Evolutionary conservation across 1,140 invertebrate species (phyloP), one percentile per base, ranked within the genome.

Genomic region (Luehdorfia chinensis): DNA sequence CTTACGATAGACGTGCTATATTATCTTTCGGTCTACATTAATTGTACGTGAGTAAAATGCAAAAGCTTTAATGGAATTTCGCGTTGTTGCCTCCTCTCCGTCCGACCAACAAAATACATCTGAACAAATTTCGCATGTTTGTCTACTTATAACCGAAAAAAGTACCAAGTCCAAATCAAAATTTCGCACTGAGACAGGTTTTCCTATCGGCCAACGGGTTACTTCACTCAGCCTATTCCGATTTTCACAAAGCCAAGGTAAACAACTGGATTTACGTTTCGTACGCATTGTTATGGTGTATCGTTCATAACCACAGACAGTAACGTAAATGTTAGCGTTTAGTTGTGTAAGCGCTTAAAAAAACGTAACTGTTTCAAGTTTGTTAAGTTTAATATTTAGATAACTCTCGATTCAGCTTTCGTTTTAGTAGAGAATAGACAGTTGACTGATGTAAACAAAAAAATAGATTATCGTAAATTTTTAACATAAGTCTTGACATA

Each of bases 41-140:
- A n/a, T n/a, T n/a, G n/a, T n/a, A n/a, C n/a, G n/a, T n/a, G n/a
- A n/a, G n/a, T n/a, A n/a, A n/a, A n/a, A n/a, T n/a, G n/a, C n/a
- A n/a, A n/a, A n/a, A n/a, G n/a, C n/a, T n/a, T n/a, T n/a, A n/a
- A n/a, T n/a, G n/a, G n/a, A n/a, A n/a, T n/a, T n/a, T n/a, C n/a
- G n/a, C n/a, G n/a, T 21, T 25, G 36, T 13, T 13, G 13, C 21
- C 21, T 41, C 37, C 37, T 41, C 23, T 14, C 37, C 27, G 21
- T 15, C 13, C 23, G 39, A 43, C 39, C 19, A 43, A 16, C 39
- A 18, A 27, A 28, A 30, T 30, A 43, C 25, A 30, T 43, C 39
- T 43, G 39, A 43, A 28, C 39, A 11, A 18, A 43, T 28, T 43
- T 43, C 25, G 39, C 39, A 28, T 14, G 25, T 30, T 43, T 43